Conservation (phyloP, 2,797 vertebrate genomes). For the Urosaurus nigricauda region DNA sequence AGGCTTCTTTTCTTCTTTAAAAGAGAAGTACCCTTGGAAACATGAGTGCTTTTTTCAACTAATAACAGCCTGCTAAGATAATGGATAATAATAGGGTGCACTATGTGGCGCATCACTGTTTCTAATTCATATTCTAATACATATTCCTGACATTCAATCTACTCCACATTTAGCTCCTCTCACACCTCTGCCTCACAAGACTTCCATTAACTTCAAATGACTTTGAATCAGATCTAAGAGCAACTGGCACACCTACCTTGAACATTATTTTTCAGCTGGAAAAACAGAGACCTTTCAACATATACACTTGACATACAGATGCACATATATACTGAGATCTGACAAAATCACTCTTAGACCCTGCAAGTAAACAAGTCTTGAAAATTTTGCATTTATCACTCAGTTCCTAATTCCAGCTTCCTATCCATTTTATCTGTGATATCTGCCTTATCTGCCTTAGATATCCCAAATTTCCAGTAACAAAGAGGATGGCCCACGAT, state of each 20-base stretch:
- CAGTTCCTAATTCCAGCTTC: background rate
- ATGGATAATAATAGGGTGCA: conserved; percentile 44
- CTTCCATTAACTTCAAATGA: conserved; percentile 44
- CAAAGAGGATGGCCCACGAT: too few relatives aligned
- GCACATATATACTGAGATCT: background rate
- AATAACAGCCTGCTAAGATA: conserved; percentile 45
- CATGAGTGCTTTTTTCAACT: conserved; percentile 45
- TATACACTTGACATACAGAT: background rate
- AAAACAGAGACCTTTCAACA: background rate
- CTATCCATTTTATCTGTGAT: background rate
- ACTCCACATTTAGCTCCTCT: conserved; percentile 37
- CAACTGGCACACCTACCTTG: background rate
- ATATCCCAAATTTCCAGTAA: background rate
- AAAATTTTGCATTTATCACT: background rate
- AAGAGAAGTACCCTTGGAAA: conserved; percentile 39
- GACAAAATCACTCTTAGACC: background rate
- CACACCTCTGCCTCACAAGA: conserved; percentile 27
- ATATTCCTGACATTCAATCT: conserved; percentile 45
- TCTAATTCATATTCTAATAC: conserved; percentile 52
- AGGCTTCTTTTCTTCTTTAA: conserved; percentile 24
- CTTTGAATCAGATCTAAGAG: conserved; percentile 38
- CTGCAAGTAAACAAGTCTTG: background rate
- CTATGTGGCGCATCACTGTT: conserved; percentile 32
- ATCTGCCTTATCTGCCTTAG: background rate
- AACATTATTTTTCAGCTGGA: background rate